Conservation (phyloP, 35 echinoderm and acorn worm genomes). For the Anneissia japonica region DNA sequence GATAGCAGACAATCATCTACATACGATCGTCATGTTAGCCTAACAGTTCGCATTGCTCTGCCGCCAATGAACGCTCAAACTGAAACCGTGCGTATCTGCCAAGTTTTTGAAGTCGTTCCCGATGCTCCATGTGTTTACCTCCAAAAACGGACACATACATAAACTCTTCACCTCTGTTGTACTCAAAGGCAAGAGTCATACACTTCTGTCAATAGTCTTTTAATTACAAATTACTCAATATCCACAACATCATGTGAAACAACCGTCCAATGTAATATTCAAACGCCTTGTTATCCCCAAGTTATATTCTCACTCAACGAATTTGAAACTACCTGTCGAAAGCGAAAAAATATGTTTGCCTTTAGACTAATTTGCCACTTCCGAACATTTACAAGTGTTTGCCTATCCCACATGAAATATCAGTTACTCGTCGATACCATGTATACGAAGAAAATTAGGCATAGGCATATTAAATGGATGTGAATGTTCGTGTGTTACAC, state of each 20-base stretch:
- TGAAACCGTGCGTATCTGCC: not conserved
- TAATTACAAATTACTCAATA: not conserved
- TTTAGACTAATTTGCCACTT: not conserved
- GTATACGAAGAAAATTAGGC: too few relatives aligned
- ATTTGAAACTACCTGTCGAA: not conserved
- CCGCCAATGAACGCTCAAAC: not conserved
- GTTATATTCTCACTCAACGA: not conserved
- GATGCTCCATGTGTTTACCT: not conserved
- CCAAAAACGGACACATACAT: not conserved
- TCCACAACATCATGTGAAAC: not conserved
- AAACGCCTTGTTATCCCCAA: not conserved
- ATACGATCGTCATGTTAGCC: too few relatives aligned
- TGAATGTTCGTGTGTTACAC: too few relatives aligned
- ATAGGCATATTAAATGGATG: too few relatives aligned
- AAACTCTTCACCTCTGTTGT: not conserved
- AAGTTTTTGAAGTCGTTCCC: not conserved
- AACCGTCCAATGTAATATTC: not conserved
- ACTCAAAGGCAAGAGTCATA: not conserved
- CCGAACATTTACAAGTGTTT: too few relatives aligned
- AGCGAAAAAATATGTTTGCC: not conserved
- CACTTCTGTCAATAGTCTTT: not conserved
- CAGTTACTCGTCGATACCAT: too few relatives aligned
- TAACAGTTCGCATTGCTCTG: not conserved
- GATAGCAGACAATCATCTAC: too few relatives aligned
- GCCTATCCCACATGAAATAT: too few relatives aligned